These are phyloP conservation scores for Emys orbicularis DNA, from an alignment of 2,797 vertebrate species.

Conservation along the genomic window DNA sequence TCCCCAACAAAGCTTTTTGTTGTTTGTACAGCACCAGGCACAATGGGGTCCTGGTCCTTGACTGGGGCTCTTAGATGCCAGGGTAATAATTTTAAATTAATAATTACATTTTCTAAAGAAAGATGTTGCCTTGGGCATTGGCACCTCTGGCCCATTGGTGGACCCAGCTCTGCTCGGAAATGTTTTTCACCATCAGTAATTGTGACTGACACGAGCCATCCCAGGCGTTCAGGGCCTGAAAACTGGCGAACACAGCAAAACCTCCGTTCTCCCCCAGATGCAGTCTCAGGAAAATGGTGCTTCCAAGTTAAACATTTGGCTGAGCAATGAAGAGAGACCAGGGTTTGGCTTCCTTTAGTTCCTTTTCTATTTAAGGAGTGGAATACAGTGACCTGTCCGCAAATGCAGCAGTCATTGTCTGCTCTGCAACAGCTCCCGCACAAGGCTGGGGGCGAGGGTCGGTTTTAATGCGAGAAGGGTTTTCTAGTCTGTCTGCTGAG, in stretches of 20 bases:
- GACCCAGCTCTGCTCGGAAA: neutral
- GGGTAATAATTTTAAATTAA: neutral
- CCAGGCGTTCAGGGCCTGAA: accelerated
- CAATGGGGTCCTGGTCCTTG: neutral
- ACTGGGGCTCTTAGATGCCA: neutral
- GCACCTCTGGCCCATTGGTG: neutral
- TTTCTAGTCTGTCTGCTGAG: neutral
- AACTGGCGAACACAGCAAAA: accelerated
- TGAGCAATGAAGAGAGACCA: neutral
- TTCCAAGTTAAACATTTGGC: accelerated
- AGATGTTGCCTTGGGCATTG: neutral
- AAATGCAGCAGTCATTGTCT: neutral
- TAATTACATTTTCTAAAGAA: neutral
- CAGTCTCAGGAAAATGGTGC: neutral
- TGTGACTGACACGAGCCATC: neutral
- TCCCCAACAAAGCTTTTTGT: neutral
- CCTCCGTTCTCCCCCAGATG: neutral
- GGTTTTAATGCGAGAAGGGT: neutral
- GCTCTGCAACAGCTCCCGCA: neutral
- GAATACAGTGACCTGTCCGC: neutral
- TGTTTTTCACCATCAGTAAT: neutral
- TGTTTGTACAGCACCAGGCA: neutral
- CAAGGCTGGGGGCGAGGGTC: neutral
- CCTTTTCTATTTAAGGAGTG: neutral
- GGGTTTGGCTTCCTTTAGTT: neutral